A percentile compares a stretch with the other conserved stretches of the same genome.
Evolutionary conservation across 2,113 vertebrate genomes (phyloP).

Genomic region (Microtus richardsoni): DNA sequence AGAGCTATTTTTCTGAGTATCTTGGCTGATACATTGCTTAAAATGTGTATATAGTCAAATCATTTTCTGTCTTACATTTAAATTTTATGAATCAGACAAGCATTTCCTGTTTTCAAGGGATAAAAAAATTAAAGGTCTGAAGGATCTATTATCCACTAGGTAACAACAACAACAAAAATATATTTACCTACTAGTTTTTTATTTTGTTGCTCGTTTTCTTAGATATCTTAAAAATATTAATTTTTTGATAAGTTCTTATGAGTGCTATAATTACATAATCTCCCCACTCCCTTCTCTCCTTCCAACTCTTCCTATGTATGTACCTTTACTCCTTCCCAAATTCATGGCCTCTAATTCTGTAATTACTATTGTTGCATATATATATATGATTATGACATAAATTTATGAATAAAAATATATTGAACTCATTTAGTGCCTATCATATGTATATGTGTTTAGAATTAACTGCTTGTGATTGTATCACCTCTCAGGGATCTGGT

Average conservation of each 20-base stretch:
- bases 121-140: not conserved
- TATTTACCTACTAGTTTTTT: slow-evolving; percentile 45
- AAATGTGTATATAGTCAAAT: not conserved
- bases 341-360: not conserved
- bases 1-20: not conserved
- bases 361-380: not conserved
- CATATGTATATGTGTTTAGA: not conserved
- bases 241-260: not conserved
- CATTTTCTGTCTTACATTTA: not conserved
- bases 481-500: not conserved
- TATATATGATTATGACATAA: not conserved
- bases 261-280: not conserved
- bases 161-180: not conserved
- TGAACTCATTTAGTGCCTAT: not conserved
- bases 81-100: not conserved
- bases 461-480: not conserved
- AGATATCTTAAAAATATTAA: not conserved
- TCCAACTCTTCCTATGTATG: not conserved
- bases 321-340: not conserved
- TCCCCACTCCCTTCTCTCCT: not conserved
- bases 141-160: not conserved
- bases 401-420: not conserved
- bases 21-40: not conserved
- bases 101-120: not conserved
- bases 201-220: not conserved